Evolutionary conservation across 2,888 invertebrate species (phyloP).

Genomic region (Drosophila birchii): DNA sequence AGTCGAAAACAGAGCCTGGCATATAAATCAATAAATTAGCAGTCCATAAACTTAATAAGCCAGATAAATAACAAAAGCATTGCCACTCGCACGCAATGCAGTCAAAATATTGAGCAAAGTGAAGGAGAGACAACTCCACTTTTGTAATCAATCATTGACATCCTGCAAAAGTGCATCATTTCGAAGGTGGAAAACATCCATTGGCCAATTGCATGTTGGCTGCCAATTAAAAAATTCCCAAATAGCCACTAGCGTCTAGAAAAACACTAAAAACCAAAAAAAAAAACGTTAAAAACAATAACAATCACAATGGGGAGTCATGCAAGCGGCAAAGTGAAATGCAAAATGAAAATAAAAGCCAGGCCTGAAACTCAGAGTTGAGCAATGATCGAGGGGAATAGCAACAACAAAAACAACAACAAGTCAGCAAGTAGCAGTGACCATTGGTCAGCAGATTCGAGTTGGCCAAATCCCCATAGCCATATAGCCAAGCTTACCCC

Average conservation of each 20-base stretch:
- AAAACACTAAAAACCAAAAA: conserved; percentile 9
- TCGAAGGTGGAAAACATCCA: conserved; percentile 20
- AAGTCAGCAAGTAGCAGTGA: conserved; percentile 23
- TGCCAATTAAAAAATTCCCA: conserved; percentile 62
- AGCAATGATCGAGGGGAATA: conserved; percentile 51
- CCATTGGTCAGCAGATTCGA: conserved; percentile 56
- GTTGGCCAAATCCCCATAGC: conserved; percentile 40
- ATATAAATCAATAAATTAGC: conserved; percentile 62
- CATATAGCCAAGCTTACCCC: not conserved
- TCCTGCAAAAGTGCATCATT: conserved; percentile 44
- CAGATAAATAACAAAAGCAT: conserved; percentile 37
- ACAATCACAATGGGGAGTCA: conserved; percentile 30
- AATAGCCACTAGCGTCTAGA: conserved; percentile 46
- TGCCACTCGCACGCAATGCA: conserved; percentile 40
- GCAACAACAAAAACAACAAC: conserved; percentile 12
- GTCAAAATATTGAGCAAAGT: conserved; percentile 12
- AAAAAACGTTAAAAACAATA: conserved; percentile 1
- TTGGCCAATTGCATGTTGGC: conserved; percentile 62
- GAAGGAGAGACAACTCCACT: conserved; percentile 35
- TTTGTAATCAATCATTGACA: conserved; percentile 55
- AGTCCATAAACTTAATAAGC: conserved; percentile 69
- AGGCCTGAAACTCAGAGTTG: conserved; percentile 40
- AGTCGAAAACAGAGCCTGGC: conserved; percentile 34
- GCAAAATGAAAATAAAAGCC: conserved; percentile 56
- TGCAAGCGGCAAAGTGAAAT: conserved; percentile 66